Conservation (phyloP, 1,140 invertebrate genomes). For the Temnothorax longispinosus region DNA sequence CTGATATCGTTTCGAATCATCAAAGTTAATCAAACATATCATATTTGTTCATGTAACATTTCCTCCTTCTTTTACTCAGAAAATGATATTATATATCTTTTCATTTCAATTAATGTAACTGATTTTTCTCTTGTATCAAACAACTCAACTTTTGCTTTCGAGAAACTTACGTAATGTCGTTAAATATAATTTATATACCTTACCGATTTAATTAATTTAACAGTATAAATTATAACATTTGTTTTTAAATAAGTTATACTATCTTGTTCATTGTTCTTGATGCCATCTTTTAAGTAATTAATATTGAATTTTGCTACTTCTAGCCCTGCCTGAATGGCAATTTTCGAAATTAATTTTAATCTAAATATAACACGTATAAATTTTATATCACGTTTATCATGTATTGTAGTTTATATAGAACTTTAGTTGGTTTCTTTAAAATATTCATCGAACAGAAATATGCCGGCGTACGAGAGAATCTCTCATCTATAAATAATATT, state of each 20-base stretch:
- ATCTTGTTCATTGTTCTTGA: not conserved
- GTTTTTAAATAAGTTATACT: not conserved
- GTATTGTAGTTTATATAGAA: not conserved
- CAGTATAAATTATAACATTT: not conserved
- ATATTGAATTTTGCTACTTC: not conserved
- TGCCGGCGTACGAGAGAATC: not conserved
- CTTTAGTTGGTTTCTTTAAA: not conserved
- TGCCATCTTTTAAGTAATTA: not conserved
- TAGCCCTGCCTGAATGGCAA: not conserved
- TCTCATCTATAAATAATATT: not conserved
- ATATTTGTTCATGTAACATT: not conserved
- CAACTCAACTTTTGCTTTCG: not conserved
- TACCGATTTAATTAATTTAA: not conserved
- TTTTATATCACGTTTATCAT: not conserved
- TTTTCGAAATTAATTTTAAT: slow-evolving; percentile 7
- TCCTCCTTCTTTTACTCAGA: not conserved
- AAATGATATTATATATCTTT: not conserved
- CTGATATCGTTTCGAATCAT: not conserved
- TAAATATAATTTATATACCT: not conserved
- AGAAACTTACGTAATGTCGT: not conserved
- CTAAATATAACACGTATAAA: not conserved
- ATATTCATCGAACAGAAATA: not conserved
- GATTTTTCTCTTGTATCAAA: not conserved
- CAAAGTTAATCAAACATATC: not conserved
- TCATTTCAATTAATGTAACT: not conserved